phyloP scores from a whole-genome alignment of 2,888 invertebrate species.

The Dryobota labecula region DNA sequence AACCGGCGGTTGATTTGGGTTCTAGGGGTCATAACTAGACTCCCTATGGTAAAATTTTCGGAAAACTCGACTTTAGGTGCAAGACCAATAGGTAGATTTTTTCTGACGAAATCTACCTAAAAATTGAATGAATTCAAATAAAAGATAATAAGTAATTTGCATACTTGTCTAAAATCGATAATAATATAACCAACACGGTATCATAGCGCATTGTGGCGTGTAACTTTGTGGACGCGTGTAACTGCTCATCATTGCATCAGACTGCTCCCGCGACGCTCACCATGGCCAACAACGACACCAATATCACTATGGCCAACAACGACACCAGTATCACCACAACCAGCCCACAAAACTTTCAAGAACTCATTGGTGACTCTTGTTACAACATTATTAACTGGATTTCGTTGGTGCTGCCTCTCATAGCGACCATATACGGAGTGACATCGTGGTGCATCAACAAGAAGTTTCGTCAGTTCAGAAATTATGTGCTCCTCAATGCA shows the following conservation, averaged over 20 bases:
- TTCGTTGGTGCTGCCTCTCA: background rate
- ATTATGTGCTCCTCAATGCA: background rate
- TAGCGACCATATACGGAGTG: background rate
- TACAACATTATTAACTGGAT: background rate
- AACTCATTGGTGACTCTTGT: background rate
- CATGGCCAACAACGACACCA: background rate
- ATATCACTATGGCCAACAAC: background rate
- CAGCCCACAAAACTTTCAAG: background rate
- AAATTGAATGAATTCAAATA: background rate
- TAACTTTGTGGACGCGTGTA: background rate
- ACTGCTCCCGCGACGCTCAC: background rate
- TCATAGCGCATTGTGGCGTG: background rate
- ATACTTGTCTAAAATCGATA: background rate
- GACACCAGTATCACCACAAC: background rate
- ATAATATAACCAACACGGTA: background rate
- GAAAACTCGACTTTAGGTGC: too few species aligned
- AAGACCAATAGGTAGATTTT: too few species aligned
- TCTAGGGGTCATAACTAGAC: too few species aligned
- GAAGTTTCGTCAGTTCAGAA: background rate
- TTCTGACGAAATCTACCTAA: too few species aligned
- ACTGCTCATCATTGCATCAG: background rate
- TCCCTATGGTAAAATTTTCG: too few species aligned
- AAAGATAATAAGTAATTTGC: background rate
- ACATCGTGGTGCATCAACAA: background rate
- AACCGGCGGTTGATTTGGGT: too few species aligned